Percentiles rank a stretch among this genome's conserved stretches.
These are phyloP conservation scores for Nomada flava DNA, from an alignment of 2,888 invertebrate species.

Conservation along the genomic window DNA sequence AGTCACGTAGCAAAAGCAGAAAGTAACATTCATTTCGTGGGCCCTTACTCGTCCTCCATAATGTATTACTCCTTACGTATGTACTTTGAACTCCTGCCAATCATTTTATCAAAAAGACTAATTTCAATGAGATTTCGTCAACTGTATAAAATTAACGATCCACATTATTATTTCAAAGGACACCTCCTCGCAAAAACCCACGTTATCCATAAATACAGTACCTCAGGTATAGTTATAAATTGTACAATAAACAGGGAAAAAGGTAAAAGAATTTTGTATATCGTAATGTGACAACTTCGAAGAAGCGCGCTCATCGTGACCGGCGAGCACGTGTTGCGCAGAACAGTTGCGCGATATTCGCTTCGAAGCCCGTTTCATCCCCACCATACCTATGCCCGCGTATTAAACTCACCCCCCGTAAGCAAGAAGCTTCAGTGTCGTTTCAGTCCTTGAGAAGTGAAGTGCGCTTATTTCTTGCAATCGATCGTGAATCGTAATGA, in stretches of 20 bases:
- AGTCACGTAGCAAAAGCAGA: background rate
- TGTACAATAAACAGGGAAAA: background rate
- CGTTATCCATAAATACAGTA: too few species aligned
- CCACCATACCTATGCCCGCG: conserved; percentile 9
- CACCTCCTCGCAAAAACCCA: too few species aligned
- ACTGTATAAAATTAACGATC: too few species aligned
- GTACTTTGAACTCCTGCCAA: too few species aligned
- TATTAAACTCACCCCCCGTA: conserved; percentile 69
- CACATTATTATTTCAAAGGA: too few species aligned
- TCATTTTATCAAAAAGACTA: too few species aligned
- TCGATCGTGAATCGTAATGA: conserved; percentile 8
- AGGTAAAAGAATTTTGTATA: background rate
- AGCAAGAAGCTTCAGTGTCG: conserved; percentile 57
- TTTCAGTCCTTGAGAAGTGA: conserved; percentile 61
- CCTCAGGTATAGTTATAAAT: too few species aligned
- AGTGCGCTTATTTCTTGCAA: conserved; percentile 1
- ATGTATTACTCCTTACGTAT: too few species aligned
- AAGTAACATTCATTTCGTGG: background rate
- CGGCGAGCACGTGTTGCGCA: conserved; percentile 79
- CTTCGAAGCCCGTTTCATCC: conserved; percentile 20
- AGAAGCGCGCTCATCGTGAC: background rate
- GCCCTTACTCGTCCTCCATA: too few species aligned
- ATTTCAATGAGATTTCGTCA: too few species aligned
- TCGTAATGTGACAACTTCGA: background rate
- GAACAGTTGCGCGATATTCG: conserved; percentile 65